These are phyloP conservation scores for Lerista edwardsae DNA, from an alignment of 2,797 vertebrate genomes.

Conservation along the genomic window DNA sequence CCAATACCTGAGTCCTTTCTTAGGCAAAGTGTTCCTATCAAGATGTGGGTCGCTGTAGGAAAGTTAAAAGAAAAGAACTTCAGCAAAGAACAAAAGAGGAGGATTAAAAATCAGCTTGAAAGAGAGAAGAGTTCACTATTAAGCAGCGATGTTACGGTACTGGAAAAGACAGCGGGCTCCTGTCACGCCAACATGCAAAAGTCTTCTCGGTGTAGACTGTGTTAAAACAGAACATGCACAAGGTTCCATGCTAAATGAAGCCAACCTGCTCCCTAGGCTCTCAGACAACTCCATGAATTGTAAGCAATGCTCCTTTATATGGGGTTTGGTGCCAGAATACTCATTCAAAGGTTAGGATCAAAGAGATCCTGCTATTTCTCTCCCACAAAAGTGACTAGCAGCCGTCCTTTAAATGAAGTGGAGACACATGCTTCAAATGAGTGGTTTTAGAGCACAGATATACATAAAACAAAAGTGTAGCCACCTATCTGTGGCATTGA, in stretches of 20 bases:
- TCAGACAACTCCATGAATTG: not conserved
- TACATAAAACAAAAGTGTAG: slow-evolving; percentile 8
- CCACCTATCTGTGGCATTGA: not conserved
- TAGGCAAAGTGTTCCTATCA: slow-evolving; percentile 99
- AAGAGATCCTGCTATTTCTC: not conserved
- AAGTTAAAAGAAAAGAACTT: slow-evolving; percentile 85
- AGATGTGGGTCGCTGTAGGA: slow-evolving; percentile 91
- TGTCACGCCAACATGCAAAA: slow-evolving; percentile 69
- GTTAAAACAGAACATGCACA: slow-evolving; percentile 44
- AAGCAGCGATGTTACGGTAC: slow-evolving; percentile 56
- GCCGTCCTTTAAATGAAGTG: slow-evolving; percentile 16
- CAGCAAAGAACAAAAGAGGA: slow-evolving; percentile 69
- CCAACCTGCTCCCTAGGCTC: slow-evolving; percentile 26
- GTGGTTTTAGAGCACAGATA: not conserved
- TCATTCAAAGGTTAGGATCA: not conserved
- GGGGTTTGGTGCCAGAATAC: not conserved
- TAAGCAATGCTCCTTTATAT: slow-evolving; percentile 1
- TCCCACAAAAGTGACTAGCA: slow-evolving; percentile 28
- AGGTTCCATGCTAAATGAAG: slow-evolving; percentile 56
- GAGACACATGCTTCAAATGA: slow-evolving; percentile 10
- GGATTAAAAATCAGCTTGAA: slow-evolving; percentile 39
- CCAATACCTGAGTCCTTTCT: slow-evolving; percentile 96
- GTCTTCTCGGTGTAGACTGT: slow-evolving; percentile 34
- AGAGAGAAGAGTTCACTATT: slow-evolving; percentile 23
- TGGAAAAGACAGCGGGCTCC: slow-evolving; percentile 54